These are phyloP conservation scores for Carduelis carduelis DNA, from an alignment of 2,797 vertebrate genomes.

Conservation along the genomic window DNA sequence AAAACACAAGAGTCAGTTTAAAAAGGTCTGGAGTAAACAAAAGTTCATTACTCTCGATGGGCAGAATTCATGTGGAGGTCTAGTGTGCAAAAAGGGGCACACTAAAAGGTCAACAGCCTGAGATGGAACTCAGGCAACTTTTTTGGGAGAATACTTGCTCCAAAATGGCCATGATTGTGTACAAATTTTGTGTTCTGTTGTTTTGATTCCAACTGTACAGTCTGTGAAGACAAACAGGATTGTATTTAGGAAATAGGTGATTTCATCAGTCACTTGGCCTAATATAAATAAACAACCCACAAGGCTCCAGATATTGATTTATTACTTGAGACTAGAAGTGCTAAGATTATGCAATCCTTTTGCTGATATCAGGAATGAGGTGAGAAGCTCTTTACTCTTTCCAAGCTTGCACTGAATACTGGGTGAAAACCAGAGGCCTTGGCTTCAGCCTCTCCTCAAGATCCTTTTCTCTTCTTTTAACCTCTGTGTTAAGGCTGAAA, in stretches of 20 bases:
- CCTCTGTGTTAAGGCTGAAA: neutral
- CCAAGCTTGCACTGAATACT: neutral
- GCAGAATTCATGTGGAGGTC: neutral
- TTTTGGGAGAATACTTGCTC: neutral
- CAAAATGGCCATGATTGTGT: neutral
- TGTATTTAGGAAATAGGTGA: neutral
- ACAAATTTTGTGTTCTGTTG: neutral
- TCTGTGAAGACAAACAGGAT: neutral
- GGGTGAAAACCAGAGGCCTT: neutral
- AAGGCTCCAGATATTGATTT: neutral
- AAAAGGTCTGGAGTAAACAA: neutral
- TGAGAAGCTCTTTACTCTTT: slow-evolving; percentile 4
- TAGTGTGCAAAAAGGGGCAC: neutral
- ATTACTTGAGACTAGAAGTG: neutral
- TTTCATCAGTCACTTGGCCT: neutral
- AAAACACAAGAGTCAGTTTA: neutral
- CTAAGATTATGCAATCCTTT: neutral
- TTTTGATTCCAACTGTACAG: neutral
- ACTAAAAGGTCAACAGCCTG: neutral
- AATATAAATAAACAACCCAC: neutral
- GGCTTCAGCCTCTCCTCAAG: neutral
- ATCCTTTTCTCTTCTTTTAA: neutral
- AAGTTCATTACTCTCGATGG: rapidly evolving
- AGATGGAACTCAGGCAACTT: neutral
- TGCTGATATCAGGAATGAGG: neutral